A percentile compares a stretch with the other conserved stretches of the same genome.
These are phyloP conservation scores for Cheilosia impressa DNA, from an alignment of 2,888 invertebrate genomes.

Conservation along the genomic window DNA sequence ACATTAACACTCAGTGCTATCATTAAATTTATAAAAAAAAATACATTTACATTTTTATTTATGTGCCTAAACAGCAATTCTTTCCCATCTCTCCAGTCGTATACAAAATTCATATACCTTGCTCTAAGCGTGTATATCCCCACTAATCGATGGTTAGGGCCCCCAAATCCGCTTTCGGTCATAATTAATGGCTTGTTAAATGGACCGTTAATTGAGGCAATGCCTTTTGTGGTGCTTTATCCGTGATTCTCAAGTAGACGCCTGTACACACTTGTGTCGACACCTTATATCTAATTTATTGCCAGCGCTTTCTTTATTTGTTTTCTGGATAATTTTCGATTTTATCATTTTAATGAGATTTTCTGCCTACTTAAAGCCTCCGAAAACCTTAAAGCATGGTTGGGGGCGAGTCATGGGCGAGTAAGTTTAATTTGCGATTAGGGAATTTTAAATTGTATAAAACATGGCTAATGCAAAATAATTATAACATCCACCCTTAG, in stretches of 20 bases:
- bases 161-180: conserved; percentile 42
- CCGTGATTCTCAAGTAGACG: conserved; percentile 3
- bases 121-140: not conserved
- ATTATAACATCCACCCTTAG: too few relatives aligned
- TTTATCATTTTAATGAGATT: conserved; percentile 53
- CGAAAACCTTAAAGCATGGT: not conserved
- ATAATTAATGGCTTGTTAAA: conserved; percentile 59
- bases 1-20: too few relatives aligned
- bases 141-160: not conserved
- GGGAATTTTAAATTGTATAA: too few relatives aligned
- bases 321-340: conserved; percentile 44
- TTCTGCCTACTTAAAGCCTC: not conserved
- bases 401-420: not conserved
- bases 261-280: conserved; percentile 18
- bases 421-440: not conserved
- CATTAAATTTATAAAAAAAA: too few relatives aligned
- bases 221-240: conserved; percentile 12
- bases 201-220: conserved; percentile 57
- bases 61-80: too few relatives aligned
- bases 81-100: too few relatives aligned
- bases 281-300: conserved; percentile 54
- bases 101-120: not conserved
- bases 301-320: conserved; percentile 31
- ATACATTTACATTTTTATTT: too few relatives aligned
- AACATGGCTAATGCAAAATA: too few relatives aligned